Base-by-base conservation (phyloP, 92 coral and sea anemone species). In the Blastomussa wellsi region DNA sequence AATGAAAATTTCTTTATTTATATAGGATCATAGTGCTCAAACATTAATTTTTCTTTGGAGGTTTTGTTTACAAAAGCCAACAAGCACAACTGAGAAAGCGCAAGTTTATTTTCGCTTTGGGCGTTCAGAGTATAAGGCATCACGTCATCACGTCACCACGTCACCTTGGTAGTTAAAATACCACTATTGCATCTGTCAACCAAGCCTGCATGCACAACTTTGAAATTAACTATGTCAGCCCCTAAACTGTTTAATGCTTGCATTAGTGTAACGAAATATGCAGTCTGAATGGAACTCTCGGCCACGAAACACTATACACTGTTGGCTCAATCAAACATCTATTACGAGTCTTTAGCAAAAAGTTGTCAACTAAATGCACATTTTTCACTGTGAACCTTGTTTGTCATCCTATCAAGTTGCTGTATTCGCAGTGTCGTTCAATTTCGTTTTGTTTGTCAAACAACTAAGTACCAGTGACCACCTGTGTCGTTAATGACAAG, bases 401-500 rank as follows among this genome's bases (percentile, higher is more conserved):
- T 74, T 72, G 60, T 80, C 10, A 19, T 73, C 31, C 44, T 52
- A 41, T 83, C 38, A 28, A 41, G 86, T 55, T 83, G 80, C 72
- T 60, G 80, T 83, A 71, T 59, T 71, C 86, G 32, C 33, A 29
- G 38, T 41, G 52, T 83, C 72, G 73, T 83, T 57, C 78, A 55
- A 72, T 83, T 74, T 83, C 59, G 71, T 83, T 79, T 74, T 83
- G 86, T 73, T 74, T 83, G 86, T 28, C 38, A 31, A 74, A 17
- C 55, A 44, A 44, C 59, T 29, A 17, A 74, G 24, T 47, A 44
- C 60, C 73, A 31, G 31, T 59, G 86, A n/a, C 80, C 86, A 83
- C 79, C 86, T 83, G 86, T 72, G 62, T 32, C 11, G 79, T 24
- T 41, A 83, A 41, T 83, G 86, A 83, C 86, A 83, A 67, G 71